Base-by-base conservation (phyloP, 1,140 invertebrate species). In the Diorhabda carinulata region DNA sequence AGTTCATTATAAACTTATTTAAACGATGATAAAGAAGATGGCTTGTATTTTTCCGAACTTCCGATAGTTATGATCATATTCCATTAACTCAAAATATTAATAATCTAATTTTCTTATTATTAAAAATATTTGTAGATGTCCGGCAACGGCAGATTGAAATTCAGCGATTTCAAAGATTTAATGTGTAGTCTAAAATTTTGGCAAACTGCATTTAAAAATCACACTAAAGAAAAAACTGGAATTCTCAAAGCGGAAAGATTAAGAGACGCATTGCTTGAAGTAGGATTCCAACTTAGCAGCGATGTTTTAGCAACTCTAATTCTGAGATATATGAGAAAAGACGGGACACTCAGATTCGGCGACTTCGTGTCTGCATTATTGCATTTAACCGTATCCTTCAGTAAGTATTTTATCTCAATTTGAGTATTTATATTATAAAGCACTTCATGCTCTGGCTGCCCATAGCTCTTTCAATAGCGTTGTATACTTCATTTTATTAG, bases 151-250 rank as follows among this genome's bases (percentile, higher is more conserved):
- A 84, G 94, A 73, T 84, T 97, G 52, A 92, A 91, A 73, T 92
- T 95, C 73, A 86, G 85, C 61, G 92, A 96, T 74, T 97, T 96
- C 80, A 95, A 95, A 80, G 93, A 96, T 78, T 84, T 97, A 60
- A 95, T 97, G 88, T 95, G 92, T 70, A 96, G 93, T 77, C 81
- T 97, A 25, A 96, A 95, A 79, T 88, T 91, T 68, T 96, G 95
- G 94, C 95, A 97, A 79, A 89, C 88, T 4, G 91, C 93, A 3
- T 97, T 97, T 79, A 94, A 93, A 79, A 92, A 90, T 76, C 93
- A 97, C 78, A 93, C 94, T 1, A 92, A 93, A 77, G 94, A 96
- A 78, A 95, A 95, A 81, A 94, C 93, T 7, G 94, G 95, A 40
- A 93, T 97, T 45, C 81, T 97, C 41, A 90, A 92, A 74, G 93